phyloP scores from a whole-genome alignment of 2,797 vertebrate genomes.

The Syncerus caffer region DNA sequence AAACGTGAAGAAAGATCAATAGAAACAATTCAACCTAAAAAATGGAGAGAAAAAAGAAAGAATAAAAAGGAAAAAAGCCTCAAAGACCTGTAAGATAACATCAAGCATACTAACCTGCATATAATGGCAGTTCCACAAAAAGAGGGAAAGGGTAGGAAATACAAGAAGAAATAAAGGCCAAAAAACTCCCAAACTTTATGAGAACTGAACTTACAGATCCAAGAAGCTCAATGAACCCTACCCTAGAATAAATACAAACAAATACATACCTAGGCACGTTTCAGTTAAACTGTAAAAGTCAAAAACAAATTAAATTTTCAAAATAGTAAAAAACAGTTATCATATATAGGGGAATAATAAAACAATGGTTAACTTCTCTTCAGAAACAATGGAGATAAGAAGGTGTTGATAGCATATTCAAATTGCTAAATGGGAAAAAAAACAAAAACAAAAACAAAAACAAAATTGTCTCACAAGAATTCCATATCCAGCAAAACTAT shows the following conservation, averaged over 20 bases:
- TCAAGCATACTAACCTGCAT: not conserved
- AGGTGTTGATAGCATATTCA: not conserved
- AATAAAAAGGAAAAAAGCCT: not conserved
- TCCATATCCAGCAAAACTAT: not conserved
- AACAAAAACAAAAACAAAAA: not conserved
- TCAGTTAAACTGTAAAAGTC: not conserved
- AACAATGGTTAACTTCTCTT: not conserved
- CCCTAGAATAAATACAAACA: not conserved
- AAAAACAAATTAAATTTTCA: slow-evolving; percentile 27
- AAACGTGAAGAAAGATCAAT: not conserved
- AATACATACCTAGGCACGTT: not conserved
- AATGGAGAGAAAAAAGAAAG: not conserved
- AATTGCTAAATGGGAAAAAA: not conserved
- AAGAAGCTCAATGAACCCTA: not conserved
- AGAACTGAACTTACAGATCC: not conserved
- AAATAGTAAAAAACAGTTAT: not conserved
- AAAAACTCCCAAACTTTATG: not conserved
- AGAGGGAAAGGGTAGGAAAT: not conserved
- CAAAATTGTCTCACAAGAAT: not conserved
- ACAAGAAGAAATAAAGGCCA: not conserved
- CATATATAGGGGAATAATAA: not conserved
- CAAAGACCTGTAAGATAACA: not conserved
- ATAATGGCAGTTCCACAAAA: not conserved
- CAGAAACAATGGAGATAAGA: not conserved
- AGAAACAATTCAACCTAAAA: not conserved